Base-by-base conservation (phyloP, 2,113 vertebrate species). In the Phoxinus phoxinus region DNA sequence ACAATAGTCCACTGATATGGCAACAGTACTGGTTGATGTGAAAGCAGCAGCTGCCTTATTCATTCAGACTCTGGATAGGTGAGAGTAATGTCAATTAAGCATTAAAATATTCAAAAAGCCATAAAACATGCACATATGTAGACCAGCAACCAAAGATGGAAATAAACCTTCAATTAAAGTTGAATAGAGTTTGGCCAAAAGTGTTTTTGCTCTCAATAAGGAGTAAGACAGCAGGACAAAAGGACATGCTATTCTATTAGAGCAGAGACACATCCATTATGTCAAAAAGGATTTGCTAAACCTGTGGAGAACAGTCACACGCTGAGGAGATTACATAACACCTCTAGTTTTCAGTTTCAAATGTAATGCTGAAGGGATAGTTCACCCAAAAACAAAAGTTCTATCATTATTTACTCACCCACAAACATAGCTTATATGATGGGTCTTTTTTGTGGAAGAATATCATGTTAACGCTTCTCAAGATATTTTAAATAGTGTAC, bases 1-100 rank as follows among this genome's bases (percentile, higher is more conserved):
- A 35, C 85, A 83, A 25, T 81, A 79, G 81, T 83, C 82, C 51
- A 79, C 82, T 75, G 72, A 83, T 77, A 86, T 88, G 85, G 85
- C 82, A 86, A 88, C 85, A 88, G 87, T 41, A 71, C 76, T 69
- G 87, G 61, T 53, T 48, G 75, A 72, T 74, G 86, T 88, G 82
- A 88, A 46, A 88, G 53, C 81, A 41, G 79, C 80, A 37, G 79
- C 71, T 86, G 83, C 30, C 51, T 78, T 84, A 48, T 71, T 30
- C 51, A 77, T 56, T 78, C 61, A 76, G 67, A 61, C 23, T 61
- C 41, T 37, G 41, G 25, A 74, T 41, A 71, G 41, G 78, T 12
- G 17, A 23, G 23, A 58, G 44, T 74, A 7, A 59, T 51, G 27
- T 61, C 74, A 75, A 59, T 37, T 9, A 56, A 75, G 25, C 32